phyloP scores from a whole-genome alignment of 2,888 invertebrate genomes.

The Thymelicus sylvestris region DNA sequence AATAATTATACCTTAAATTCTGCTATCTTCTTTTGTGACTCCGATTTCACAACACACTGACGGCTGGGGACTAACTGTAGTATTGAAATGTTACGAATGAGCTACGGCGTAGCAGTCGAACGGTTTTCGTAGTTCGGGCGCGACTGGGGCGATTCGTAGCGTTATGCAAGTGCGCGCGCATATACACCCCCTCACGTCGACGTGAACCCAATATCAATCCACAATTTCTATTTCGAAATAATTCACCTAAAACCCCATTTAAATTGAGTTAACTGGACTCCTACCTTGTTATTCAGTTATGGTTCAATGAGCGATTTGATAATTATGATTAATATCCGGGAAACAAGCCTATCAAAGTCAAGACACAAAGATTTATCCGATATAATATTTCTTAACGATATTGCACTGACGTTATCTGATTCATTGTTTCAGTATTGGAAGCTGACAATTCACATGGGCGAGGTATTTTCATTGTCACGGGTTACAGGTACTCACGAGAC shows the following conservation, averaged over 20 bases:
- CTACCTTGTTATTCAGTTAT: neutral
- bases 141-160: constrained; percentile 73
- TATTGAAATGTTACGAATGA: constrained; percentile 46
- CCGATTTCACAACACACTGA: constrained; percentile 46
- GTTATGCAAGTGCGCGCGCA: constrained; percentile 76
- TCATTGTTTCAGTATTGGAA: no score
- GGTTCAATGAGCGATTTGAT: neutral
- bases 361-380: neutral
- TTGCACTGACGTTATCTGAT: neutral
- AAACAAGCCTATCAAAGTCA: neutral
- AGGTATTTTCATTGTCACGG: no score
- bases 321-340: neutral
- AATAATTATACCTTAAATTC: constrained; percentile 27
- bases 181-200: constrained; percentile 73
- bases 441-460: no score
- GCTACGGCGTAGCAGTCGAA: constrained; percentile 76
- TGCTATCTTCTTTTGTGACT: constrained; percentile 41
- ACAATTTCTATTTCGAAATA: constrained; percentile 67
- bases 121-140: constrained; percentile 65
- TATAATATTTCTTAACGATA: neutral
- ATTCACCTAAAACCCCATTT: constrained; percentile 64
- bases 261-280: constrained; percentile 41
- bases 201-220: constrained; percentile 79
- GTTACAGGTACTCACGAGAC: no score
- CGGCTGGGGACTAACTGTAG: constrained; percentile 39